A percentile compares a stretch with the other conserved stretches of the same genome.
Conservation (phyloP, 1,140 invertebrate species). For the Drosophila mayri region DNA sequence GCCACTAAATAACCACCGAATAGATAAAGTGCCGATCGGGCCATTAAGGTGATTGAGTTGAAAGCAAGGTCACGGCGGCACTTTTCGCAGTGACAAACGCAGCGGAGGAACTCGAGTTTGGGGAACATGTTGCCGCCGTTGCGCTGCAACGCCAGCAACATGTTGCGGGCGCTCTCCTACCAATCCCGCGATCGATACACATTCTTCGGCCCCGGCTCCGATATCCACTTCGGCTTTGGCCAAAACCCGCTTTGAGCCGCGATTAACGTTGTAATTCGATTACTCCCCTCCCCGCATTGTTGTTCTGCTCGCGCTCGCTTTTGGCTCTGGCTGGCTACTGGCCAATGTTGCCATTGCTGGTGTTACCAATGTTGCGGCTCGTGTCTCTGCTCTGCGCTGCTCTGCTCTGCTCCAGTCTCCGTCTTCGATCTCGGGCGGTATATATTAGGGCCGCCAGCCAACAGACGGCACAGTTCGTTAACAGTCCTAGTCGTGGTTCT, state of each 20-base stretch:
- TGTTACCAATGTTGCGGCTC: constrained; percentile 34
- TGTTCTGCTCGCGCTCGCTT: constrained; percentile 74
- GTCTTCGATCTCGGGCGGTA: constrained; percentile 59
- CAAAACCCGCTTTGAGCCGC: constrained; percentile 73
- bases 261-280: constrained; percentile 81
- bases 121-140: constrained; percentile 37
- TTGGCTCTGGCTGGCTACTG: constrained; percentile 46
- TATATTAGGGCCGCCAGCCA: constrained; percentile 78
- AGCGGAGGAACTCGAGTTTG: constrained; percentile 11
- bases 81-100: constrained; percentile 56
- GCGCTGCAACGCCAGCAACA: constrained; percentile 50
- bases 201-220: constrained; percentile 49
- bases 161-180: constrained; percentile 34
- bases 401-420: constrained; percentile 39
- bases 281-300: constrained; percentile 75
- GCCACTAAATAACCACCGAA: constrained; percentile 17
- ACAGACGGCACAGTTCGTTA: constrained; percentile 84
- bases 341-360: constrained; percentile 31
- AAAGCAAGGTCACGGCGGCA: constrained; percentile 78
- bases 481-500: constrained; percentile 85
- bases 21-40: constrained; percentile 15
- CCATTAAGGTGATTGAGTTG: constrained; percentile 69
- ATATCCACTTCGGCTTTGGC: constrained; percentile 59
- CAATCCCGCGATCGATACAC: constrained; percentile 47
- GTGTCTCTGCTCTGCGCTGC: constrained; percentile 28